Evolutionary conservation across 2,113 vertebrate genomes (phyloP), one percentile per base, ranked within the genome.

Genomic region (Colistium nudipinnis): DNA sequence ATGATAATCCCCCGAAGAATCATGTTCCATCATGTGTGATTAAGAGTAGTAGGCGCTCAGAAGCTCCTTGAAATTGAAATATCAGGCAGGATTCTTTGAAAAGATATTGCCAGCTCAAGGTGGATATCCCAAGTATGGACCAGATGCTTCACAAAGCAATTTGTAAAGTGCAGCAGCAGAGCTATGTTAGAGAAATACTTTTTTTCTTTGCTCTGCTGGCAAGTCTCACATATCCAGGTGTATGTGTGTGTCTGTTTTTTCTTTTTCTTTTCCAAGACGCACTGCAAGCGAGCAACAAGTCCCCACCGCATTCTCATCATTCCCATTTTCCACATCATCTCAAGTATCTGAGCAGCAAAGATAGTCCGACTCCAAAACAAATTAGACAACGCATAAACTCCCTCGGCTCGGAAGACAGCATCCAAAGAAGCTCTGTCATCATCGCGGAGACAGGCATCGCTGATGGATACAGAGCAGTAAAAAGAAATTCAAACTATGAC

Each of bases 1-100:
- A 73, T 63, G 30, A 54, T 75, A 78, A 88, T 77, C 53, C n/a
- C 76, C 63, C 24, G 53, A 71, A 43, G 84, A 88, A 86, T 85
- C 49, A 61, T 45, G 41, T 57, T 81, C 69, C 56, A 82, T 78
- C 59, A 72, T 54, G 68, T 79, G 39, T 49, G 79, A 86, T 88
- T 87, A 86, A 54, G 54, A 84, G 47, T 31, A 56, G 35, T 17
- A 62, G 63, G 44, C 62, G 77, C 45, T 84, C 56, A 83, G 78
- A 88, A 89, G 84, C 88, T 56, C 80, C 84, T 76, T 78, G 70
- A 92, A 92, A 92, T 88, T 89, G 55, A 87, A 92, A 88, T 90
- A 69, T 65, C 74, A 89, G 67, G 70, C 69, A 69, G 68, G 82
- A 72, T 82, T 83, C 62, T 69, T 80, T 57, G 59, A 66, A 74